A percentile compares a stretch with the other conserved stretches of the same genome.
phyloP scores from a whole-genome alignment of 2,888 invertebrate genomes.

The Hydrotaea cyrtoneurina region DNA sequence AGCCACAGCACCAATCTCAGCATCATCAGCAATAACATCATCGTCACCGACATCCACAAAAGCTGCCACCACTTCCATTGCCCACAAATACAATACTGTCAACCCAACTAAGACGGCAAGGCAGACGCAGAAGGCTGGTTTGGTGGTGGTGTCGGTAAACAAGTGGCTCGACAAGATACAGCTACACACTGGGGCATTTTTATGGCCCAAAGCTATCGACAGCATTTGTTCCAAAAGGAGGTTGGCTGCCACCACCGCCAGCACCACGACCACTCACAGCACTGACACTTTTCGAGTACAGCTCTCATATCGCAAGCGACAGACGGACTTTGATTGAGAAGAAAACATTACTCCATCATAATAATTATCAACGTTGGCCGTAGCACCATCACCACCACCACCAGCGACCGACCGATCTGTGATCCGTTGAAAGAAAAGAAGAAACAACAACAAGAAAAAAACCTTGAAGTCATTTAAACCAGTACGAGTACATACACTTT shows the following conservation, averaged over 20 bases:
- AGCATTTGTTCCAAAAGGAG: conserved; percentile 26
- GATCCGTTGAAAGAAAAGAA: neutral
- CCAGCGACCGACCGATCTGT: neutral
- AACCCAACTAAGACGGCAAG: conserved; percentile 8
- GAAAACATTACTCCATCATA: conserved; percentile 57
- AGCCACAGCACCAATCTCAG: neutral
- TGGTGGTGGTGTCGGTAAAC: conserved; percentile 41
- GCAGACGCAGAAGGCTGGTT: neutral
- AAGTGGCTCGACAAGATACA: conserved; percentile 62
- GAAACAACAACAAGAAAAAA: conserved; percentile 3
- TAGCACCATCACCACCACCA: neutral
- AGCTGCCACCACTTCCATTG: conserved; percentile 18
- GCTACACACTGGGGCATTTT: conserved; percentile 53
- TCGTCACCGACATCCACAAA: conserved; percentile 10
- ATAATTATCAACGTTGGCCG: neutral
- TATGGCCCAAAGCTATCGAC: conserved; percentile 58
- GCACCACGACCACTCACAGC: conserved; percentile 4
- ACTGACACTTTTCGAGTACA: conserved; percentile 4
- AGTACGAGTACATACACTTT: conserved; percentile 35
- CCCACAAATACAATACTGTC: conserved; percentile 36
- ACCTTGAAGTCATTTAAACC: conserved; percentile 42
- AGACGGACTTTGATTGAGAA: conserved; percentile 43
- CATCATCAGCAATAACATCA: neutral
- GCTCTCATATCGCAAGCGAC: neutral
- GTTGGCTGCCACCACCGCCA: conserved; percentile 42